phyloP scores from a whole-genome alignment of 2,888 invertebrate genomes.

The Mimumesa dahlbomi region DNA sequence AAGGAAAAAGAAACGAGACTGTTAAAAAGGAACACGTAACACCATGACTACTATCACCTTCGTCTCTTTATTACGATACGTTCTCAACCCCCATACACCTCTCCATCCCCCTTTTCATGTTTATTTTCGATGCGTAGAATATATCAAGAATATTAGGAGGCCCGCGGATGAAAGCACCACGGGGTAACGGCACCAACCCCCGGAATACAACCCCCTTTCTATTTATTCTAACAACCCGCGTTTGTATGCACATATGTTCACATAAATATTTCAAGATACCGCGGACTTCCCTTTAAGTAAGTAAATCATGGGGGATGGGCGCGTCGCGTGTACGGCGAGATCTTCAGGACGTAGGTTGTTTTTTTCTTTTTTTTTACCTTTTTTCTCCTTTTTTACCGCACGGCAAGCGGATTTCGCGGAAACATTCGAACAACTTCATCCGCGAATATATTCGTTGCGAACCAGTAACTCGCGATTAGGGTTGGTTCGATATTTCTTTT shows the following conservation, averaged over 20 bases:
- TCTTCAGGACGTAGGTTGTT: not conserved
- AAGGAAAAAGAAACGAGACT: too few relatives aligned
- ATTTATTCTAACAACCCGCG: conserved; percentile 54
- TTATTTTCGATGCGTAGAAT: conserved; percentile 6
- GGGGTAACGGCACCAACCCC: conserved; percentile 8
- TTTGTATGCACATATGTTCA: conserved; percentile 60
- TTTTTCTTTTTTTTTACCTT: too few relatives aligned
- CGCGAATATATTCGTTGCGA: not conserved
- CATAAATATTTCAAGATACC: conserved; percentile 51
- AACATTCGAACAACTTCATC: conserved; percentile 19
- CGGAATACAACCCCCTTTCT: conserved; percentile 19
- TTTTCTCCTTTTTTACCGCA: too few relatives aligned
- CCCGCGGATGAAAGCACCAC: conserved; percentile 14
- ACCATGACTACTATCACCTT: too few relatives aligned
- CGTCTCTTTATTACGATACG: conserved; percentile 29
- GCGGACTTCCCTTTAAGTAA: conserved; percentile 10
- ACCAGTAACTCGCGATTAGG: not conserved
- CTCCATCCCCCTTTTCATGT: not conserved
- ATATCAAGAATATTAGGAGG: conserved; percentile 25
- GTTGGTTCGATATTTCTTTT: not conserved
- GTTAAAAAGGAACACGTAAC: not conserved
- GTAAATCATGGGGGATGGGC: conserved; percentile 37
- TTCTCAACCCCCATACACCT: not conserved
- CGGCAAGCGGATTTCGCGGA: not conserved
- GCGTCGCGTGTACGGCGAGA: not conserved